Conservation (phyloP, 2,888 invertebrate genomes). For the Cyclophora albipunctata region DNA sequence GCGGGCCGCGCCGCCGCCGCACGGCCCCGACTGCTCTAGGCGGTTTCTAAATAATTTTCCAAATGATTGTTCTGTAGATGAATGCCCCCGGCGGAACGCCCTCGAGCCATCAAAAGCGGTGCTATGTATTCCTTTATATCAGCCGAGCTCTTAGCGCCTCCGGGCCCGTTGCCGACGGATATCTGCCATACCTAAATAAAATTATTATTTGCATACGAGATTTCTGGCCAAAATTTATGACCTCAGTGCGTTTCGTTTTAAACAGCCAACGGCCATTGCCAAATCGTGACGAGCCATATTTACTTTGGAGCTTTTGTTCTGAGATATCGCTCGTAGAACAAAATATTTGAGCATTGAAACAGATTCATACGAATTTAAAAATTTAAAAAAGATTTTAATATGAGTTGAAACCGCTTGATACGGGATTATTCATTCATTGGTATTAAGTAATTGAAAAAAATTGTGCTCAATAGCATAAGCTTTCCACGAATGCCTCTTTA, state of each 20-base stretch:
- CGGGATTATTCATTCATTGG: too few relatives aligned
- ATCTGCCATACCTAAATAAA: conserved; percentile 16
- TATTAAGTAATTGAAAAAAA: too few relatives aligned
- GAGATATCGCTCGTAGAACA: conserved; percentile 9
- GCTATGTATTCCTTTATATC: conserved; percentile 46
- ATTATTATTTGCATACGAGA: conserved; percentile 32
- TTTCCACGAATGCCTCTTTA: too few relatives aligned
- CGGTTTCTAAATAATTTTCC: conserved; percentile 61
- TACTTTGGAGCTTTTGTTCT: conserved; percentile 7
- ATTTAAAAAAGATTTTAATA: too few relatives aligned
- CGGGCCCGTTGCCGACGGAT: conserved; percentile 18
- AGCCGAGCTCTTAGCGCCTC: conserved; percentile 15
- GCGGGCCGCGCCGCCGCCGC: too few relatives aligned
- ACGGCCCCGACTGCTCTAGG: conserved; percentile 28
- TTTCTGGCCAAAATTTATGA: conserved; percentile 35
- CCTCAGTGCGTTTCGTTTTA: conserved; percentile 30
- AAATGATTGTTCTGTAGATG: conserved; percentile 67
- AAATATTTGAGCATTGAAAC: too few relatives aligned
- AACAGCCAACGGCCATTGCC: conserved; percentile 30
- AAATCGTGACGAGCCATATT: conserved; percentile 33
- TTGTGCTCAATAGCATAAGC: too few relatives aligned
- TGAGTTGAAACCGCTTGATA: too few relatives aligned
- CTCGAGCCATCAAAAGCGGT: conserved; percentile 38
- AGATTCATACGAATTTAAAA: too few relatives aligned
- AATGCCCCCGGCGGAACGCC: conserved; percentile 43